A percentile compares a stretch with the other conserved stretches of the same genome.
Evolutionary conservation across 2,888 invertebrate species (phyloP).

Genomic region (Acanthosoma haemorrhoidale): DNA sequence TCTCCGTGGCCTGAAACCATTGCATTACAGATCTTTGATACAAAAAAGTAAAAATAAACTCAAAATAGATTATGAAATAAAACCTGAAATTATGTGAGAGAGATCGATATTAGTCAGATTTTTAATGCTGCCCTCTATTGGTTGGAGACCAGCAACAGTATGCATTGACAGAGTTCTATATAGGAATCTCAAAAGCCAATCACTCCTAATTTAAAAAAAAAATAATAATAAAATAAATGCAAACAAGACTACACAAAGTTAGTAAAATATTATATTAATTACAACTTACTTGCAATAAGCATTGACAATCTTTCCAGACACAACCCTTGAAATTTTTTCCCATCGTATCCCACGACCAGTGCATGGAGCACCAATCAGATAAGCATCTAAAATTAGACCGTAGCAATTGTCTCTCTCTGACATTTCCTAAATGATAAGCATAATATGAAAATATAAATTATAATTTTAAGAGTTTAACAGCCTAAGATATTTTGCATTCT

Average conservation of each 20-base stretch:
- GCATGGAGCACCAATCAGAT: constrained; percentile 60
- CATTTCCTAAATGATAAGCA: constrained; percentile 51
- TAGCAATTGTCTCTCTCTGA: constrained; percentile 50
- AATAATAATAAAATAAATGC: background rate
- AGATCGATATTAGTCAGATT: constrained; percentile 58
- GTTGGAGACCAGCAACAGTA: constrained; percentile 56
- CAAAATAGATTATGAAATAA: constrained; percentile 34
- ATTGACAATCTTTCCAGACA: constrained; percentile 59
- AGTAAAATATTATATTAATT: background rate
- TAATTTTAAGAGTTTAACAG: no score
- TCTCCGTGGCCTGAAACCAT: constrained; percentile 53
- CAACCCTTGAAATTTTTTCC: constrained; percentile 52
- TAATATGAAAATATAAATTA: no score
- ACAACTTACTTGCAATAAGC: constrained; percentile 55
- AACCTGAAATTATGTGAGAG: constrained; percentile 52
- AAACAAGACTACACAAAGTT: background rate
- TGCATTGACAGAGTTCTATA: constrained; percentile 58
- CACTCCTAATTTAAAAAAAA: constrained; percentile 47
- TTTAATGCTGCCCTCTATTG: constrained; percentile 50
- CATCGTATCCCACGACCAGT: constrained; percentile 54
- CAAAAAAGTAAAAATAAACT: background rate
- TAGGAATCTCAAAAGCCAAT: constrained; percentile 61
- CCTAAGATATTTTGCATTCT: no score
- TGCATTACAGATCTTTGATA: no score
- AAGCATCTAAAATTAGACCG: constrained; percentile 60